Evolutionary conservation across 2,888 invertebrate genomes (phyloP), one percentile per base, ranked within the genome.

Genomic region (Lutraria lutraria): DNA sequence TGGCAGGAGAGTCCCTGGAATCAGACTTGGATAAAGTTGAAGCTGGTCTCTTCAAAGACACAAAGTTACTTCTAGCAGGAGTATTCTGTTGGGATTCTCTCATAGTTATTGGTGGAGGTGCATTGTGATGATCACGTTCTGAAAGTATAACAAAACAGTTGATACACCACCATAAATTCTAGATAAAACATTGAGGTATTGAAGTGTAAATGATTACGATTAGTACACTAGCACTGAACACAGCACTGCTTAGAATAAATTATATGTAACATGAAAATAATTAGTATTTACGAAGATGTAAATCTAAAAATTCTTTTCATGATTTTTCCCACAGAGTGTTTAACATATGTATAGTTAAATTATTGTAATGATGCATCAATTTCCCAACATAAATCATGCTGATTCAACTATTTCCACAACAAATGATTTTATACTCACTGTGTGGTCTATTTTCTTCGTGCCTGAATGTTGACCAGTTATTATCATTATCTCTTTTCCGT

Each of bases 31-130:
- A 95, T 89, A 96, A 94, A 81, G 95, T 96, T 15, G 96, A 96
- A 68, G 96, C 96, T 83, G 96, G 95, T 72, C 97, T 93, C 90
- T 96, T 96, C 89, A 97, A 93, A 19, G 97, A 95, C 6, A 96
- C 96, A 91, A 96, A 95, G 91, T 95, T 96, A 92, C 96, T 96
- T 85, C 96, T 94, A 31, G 95, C 92, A 10, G 95, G 96, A 10
- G 94, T 92, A 86, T 95, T 95, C 89, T 96, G 96, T 90, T 96
- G 96, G n/a, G 96, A 95, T 90, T 96, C 96, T 88, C 96, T 96
- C 60, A 95, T 94, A 13, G 96, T 93, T 56, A 96, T 96, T 25
- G 96, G 97, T 80, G 96, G 96, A 15, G 96, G 96, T 86, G 95
- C 95, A 90, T 93, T 94, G 85, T 93, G 92, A 88, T 95, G 94